These are phyloP conservation scores for Sinocyclocheilus anophthalmus DNA, from an alignment of 2,113 vertebrate species.

Conservation along the genomic window DNA sequence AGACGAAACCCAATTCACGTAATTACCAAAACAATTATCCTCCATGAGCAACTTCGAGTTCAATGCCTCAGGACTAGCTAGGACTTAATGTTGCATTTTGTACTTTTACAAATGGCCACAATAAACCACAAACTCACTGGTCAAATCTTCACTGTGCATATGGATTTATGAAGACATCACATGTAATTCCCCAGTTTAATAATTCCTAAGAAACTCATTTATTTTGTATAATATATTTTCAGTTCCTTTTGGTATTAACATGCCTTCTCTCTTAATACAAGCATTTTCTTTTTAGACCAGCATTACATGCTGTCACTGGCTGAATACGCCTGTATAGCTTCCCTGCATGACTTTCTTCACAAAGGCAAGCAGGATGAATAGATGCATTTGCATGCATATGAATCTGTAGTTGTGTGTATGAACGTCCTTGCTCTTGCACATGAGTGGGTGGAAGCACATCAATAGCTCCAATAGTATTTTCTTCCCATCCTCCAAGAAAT, in stretches of 20 bases:
- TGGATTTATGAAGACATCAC: not conserved
- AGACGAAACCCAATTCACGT: no score
- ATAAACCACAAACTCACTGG: not conserved
- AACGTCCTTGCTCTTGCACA: slow-evolving; percentile 10
- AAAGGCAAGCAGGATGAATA: slow-evolving; percentile 3
- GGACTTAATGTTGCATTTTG: no score
- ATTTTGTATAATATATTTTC: not conserved
- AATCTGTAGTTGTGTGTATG: slow-evolving; percentile 5
- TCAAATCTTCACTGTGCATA: not conserved
- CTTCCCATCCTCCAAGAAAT: not conserved
- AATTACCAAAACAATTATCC: no score
- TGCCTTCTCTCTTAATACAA: not conserved
- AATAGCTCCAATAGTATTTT: slow-evolving; percentile 53
- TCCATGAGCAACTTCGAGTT: no score
- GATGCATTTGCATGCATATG: slow-evolving; percentile 7
- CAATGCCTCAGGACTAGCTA: no score
- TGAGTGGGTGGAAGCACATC: slow-evolving; percentile 61
- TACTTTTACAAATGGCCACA: no score
- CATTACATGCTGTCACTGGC: not conserved
- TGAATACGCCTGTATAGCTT: not conserved
- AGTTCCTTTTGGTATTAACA: not conserved
- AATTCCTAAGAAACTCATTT: not conserved
- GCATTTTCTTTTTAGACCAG: not conserved
- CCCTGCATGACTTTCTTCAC: not conserved
- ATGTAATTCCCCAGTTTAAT: not conserved